Conservation (phyloP, 2,113 vertebrate species). For the Leiothrix lutea region DNA sequence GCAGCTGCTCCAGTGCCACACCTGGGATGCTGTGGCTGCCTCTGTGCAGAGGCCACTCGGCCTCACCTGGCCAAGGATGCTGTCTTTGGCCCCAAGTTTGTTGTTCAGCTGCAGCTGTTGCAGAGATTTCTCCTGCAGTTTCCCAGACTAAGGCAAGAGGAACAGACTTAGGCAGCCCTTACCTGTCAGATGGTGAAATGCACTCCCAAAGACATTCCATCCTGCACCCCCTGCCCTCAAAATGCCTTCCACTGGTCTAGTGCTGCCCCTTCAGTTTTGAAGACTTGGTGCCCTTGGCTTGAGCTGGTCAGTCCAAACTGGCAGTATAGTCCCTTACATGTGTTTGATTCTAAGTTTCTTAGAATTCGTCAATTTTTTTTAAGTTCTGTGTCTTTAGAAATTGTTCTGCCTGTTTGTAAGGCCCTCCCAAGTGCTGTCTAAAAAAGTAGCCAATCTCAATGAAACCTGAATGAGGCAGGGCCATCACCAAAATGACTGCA, state of each 20-base stretch:
- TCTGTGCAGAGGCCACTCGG: neutral
- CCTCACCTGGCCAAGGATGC: neutral
- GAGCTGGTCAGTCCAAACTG: neutral
- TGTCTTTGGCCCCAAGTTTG: neutral
- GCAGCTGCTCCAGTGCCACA: neutral
- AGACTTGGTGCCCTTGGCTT: neutral
- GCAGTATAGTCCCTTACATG: neutral
- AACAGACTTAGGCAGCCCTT: neutral
- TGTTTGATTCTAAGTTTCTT: neutral
- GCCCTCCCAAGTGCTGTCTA: neutral
- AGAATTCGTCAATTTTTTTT: too few relatives aligned
- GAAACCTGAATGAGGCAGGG: neutral
- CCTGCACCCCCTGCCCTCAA: too few relatives aligned
- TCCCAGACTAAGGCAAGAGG: neutral
- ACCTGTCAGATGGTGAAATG: neutral
- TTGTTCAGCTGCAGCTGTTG: neutral
- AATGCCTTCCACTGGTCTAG: neutral
- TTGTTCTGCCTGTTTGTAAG: neutral
- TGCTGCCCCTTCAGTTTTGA: neutral
- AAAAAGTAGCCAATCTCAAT: neutral
- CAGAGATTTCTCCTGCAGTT: fast-evolving
- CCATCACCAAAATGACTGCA: neutral
- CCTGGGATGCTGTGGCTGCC: neutral
- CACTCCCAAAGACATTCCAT: too few relatives aligned
- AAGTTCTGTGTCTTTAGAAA: neutral